Percentiles rank a stretch among this genome's conserved stretches.
These are phyloP conservation scores for Danio tinwini DNA, from an alignment of 2,797 vertebrate genomes.

Conservation along the genomic window DNA sequence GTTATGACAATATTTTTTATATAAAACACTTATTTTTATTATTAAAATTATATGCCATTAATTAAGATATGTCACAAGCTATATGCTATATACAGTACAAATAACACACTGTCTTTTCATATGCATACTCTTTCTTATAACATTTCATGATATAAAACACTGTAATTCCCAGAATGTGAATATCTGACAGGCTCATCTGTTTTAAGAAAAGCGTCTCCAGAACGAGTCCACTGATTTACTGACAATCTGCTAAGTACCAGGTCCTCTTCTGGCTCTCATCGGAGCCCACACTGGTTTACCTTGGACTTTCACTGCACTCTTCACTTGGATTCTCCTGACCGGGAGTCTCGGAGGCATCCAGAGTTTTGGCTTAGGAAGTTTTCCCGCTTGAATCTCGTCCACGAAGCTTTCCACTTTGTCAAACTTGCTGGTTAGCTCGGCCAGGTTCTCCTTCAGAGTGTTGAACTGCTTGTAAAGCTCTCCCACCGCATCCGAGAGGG, in stretches of 20 bases:
- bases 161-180: background rate
- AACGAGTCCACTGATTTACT: background rate
- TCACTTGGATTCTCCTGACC: constrained; percentile 54
- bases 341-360: constrained; percentile 45
- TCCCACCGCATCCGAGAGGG: constrained; percentile 83
- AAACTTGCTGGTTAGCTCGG: constrained; percentile 77
- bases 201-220: background rate
- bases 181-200: background rate
- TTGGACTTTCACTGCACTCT: constrained; percentile 54
- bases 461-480: constrained; percentile 87
- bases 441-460: constrained; percentile 83
- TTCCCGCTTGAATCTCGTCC: constrained; percentile 77
- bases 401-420: constrained; percentile 81
- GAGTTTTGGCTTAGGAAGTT: constrained; percentile 26
- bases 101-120: no score
- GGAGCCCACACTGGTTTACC: constrained; percentile 40
- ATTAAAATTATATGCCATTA: no score
- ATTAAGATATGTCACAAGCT: no score
- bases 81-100: no score
- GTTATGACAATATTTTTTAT: background rate
- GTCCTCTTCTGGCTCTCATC: constrained; percentile 54
- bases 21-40: no score
- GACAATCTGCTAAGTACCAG: constrained; percentile 31
- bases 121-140: background rate
- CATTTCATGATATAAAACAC: background rate